phyloP scores from a whole-genome alignment of 2,888 invertebrate species.

The Creontiades dilutus region DNA sequence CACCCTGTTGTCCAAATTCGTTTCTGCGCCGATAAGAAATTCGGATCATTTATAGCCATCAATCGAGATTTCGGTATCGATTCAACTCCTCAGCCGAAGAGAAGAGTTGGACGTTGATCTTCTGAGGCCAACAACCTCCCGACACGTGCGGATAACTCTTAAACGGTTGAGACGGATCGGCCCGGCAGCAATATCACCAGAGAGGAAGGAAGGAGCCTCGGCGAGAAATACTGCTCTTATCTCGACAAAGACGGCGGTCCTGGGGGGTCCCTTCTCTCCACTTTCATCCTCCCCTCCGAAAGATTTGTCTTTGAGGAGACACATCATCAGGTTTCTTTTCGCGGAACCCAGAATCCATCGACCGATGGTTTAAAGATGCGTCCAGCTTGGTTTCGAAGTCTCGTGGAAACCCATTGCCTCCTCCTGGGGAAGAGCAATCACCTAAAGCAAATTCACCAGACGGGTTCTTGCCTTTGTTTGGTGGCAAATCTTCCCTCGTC shows the following conservation, averaged over 20 bases:
- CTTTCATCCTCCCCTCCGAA: not conserved
- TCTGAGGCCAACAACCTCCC: slow-evolving; percentile 7
- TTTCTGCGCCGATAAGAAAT: too few species aligned
- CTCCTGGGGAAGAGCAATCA: not conserved
- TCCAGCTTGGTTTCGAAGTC: too few species aligned
- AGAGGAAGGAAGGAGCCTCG: not conserved
- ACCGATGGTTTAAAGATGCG: too few species aligned
- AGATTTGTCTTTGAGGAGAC: slow-evolving; percentile 10
- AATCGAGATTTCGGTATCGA: too few species aligned
- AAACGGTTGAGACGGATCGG: slow-evolving; percentile 42
- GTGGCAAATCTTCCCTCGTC: not conserved
- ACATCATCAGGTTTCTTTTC: not conserved
- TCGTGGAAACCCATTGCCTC: not conserved
- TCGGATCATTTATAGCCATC: too few species aligned
- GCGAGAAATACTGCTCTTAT: not conserved
- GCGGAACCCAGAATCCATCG: too few species aligned
- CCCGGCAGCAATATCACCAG: slow-evolving; percentile 15
- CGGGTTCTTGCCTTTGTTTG: not conserved
- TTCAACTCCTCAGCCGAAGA: too few species aligned
- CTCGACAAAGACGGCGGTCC: not conserved
- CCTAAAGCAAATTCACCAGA: not conserved
- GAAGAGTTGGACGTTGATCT: not conserved
- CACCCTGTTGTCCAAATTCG: too few species aligned
- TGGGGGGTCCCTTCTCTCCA: not conserved
- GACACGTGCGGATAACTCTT: slow-evolving; percentile 39